These are phyloP conservation scores for Pheosia gnoma DNA, from an alignment of 2,888 invertebrate genomes.

Conservation along the genomic window DNA sequence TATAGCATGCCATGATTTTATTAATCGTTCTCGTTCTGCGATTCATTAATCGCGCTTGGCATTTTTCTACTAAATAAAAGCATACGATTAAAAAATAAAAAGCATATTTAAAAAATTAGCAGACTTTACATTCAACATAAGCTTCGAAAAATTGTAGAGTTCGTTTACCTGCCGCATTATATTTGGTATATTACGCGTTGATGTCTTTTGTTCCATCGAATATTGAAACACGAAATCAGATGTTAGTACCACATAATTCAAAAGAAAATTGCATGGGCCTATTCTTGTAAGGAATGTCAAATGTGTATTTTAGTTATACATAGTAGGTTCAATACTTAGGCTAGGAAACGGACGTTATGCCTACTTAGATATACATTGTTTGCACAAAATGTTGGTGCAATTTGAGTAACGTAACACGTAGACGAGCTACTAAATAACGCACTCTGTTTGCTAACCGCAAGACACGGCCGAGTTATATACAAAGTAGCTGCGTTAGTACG, in stretches of 20 bases:
- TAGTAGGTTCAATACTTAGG: too few species aligned
- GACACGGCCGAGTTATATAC: neutral
- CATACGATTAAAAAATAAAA: neutral
- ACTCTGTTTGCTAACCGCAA: slow-evolving; percentile 13
- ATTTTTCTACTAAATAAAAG: too few species aligned
- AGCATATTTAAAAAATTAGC: neutral
- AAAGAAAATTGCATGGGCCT: neutral
- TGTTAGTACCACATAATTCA: neutral
- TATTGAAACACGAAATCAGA: slow-evolving; percentile 12
- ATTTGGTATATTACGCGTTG: slow-evolving; percentile 54
- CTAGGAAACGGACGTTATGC: too few species aligned
- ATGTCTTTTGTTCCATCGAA: slow-evolving; percentile 66
- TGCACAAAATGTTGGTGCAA: too few species aligned
- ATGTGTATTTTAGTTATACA: too few species aligned
- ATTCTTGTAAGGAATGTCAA: too few species aligned
- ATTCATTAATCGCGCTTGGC: too few species aligned
- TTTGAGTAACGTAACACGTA: neutral
- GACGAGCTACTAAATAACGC: neutral
- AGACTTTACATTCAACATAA: neutral
- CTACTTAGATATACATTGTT: too few species aligned
- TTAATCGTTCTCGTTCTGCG: too few species aligned
- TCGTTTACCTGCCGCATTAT: slow-evolving; percentile 7
- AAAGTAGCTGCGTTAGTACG: slow-evolving; percentile 5
- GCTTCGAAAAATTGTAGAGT: neutral
- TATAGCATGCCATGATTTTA: too few species aligned